A percentile compares a stretch with the other conserved stretches of the same genome.
phyloP scores from a whole-genome alignment of 2,797 vertebrate species.

The Lates japonicus region DNA sequence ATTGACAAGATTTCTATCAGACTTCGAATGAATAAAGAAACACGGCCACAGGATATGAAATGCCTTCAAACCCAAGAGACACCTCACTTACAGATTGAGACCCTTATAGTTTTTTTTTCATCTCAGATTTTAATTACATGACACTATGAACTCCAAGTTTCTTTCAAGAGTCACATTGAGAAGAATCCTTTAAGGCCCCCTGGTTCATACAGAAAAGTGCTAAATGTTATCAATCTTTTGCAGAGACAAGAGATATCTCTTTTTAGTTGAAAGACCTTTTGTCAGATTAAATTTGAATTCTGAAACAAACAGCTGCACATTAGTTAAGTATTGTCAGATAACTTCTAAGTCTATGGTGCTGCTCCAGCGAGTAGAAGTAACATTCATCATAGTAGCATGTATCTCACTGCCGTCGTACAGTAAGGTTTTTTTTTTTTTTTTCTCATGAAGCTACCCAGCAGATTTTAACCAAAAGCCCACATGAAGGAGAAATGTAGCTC shows the following conservation, averaged over 20 bases:
- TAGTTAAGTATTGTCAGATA: not conserved
- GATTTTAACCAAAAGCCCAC: not conserved
- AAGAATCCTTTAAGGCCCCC: not conserved
- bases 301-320: not conserved
- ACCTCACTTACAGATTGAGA: not conserved
- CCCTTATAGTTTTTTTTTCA: conserved; percentile 16
- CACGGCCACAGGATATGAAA: conserved; percentile 39
- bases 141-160: conserved; percentile 21
- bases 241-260: not conserved
- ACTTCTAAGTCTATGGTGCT: not conserved
- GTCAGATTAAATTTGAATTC: conserved; percentile 1
- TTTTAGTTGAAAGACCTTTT: not conserved
- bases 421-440: not conserved
- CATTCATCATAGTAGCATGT: not conserved
- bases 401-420: not conserved
- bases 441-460: not conserved
- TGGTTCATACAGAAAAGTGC: conserved; percentile 21
- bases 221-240: not conserved
- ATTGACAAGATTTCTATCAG: conserved; percentile 49
- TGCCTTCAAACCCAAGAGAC: conserved; percentile 36
- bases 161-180: conserved; percentile 18
- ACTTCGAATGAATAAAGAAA: conserved; percentile 46
- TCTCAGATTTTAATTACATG: conserved; percentile 23
- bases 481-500: not conserved
- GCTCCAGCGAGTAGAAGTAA: not conserved